phyloP scores from a whole-genome alignment of 1,140 invertebrate species.

The Platyscapa corneri region DNA sequence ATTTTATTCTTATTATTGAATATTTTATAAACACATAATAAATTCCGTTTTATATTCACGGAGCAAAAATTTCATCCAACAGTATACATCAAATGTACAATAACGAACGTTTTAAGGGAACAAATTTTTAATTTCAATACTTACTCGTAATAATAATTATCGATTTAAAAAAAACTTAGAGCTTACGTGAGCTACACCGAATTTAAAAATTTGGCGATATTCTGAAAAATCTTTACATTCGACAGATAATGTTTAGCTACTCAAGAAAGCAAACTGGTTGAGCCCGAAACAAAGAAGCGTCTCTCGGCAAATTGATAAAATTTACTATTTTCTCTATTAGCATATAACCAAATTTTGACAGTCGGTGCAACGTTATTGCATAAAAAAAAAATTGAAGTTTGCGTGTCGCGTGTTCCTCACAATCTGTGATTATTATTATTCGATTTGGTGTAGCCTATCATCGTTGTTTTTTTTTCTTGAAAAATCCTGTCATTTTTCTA shows the following conservation, averaged over 20 bases:
- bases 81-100: neutral
- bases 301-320: constrained; percentile 11
- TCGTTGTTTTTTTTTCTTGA: constrained; percentile 43
- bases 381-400: constrained; percentile 29
- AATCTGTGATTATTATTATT: constrained; percentile 54
- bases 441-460: constrained; percentile 48
- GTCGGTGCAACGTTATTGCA: constrained; percentile 39
- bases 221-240: neutral
- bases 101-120: neutral
- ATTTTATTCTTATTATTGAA: neutral
- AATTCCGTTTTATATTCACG: neutral
- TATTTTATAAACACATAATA: neutral
- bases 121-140: neutral
- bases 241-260: neutral
- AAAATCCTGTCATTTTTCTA: constrained; percentile 46
- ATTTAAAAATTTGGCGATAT: constrained; percentile 44
- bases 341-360: constrained; percentile 46
- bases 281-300: constrained; percentile 15
- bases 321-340: neutral
- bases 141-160: neutral
- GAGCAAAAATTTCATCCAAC: neutral
- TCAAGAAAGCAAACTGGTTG: constrained; percentile 8
- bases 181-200: constrained; percentile 41
- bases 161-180: constrained; percentile 19
- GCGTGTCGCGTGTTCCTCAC: constrained; percentile 45